These are phyloP conservation scores for Diplodus puntazzo DNA, from an alignment of 2,797 vertebrate species.

Conservation along the genomic window DNA sequence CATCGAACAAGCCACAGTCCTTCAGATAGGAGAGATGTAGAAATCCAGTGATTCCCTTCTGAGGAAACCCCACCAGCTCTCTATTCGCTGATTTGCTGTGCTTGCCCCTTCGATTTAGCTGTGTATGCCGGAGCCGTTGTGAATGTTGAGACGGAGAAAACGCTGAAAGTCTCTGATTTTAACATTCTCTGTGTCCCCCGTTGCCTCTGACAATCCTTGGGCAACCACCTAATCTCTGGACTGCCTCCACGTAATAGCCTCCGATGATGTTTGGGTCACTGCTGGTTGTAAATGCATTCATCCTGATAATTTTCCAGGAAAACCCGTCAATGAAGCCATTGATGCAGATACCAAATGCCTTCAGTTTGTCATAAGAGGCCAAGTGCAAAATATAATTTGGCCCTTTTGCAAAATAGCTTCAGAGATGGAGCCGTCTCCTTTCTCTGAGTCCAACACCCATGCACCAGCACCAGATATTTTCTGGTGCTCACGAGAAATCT, in stretches of 20 bases:
- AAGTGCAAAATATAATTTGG: not conserved
- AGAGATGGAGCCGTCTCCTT: not conserved
- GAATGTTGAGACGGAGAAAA: not conserved
- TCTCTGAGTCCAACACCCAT: not conserved
- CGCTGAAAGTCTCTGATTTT: not conserved
- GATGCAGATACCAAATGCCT: constrained; percentile 34
- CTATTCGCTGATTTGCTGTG: constrained; percentile 16
- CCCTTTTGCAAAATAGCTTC: not conserved
- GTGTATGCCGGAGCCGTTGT: not conserved
- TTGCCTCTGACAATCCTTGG: not conserved
- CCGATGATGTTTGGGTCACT: constrained; percentile 4
- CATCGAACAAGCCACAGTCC: not conserved
- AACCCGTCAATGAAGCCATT: constrained; percentile 31
- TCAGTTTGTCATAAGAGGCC: constrained; percentile 34
- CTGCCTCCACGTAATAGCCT: not conserved
- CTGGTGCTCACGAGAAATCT: too few species aligned
- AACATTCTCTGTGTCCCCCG: not conserved
- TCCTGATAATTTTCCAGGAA: constrained; percentile 25
- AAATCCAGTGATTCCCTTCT: not conserved
- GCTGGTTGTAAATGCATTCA: constrained; percentile 13
- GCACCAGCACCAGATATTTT: too few species aligned
- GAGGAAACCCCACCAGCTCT: not conserved
- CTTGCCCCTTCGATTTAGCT: not conserved
- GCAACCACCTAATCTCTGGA: not conserved
- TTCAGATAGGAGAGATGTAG: not conserved